Conservation (phyloP, 2,797 vertebrate genomes). For the Caiman crocodilus region DNA sequence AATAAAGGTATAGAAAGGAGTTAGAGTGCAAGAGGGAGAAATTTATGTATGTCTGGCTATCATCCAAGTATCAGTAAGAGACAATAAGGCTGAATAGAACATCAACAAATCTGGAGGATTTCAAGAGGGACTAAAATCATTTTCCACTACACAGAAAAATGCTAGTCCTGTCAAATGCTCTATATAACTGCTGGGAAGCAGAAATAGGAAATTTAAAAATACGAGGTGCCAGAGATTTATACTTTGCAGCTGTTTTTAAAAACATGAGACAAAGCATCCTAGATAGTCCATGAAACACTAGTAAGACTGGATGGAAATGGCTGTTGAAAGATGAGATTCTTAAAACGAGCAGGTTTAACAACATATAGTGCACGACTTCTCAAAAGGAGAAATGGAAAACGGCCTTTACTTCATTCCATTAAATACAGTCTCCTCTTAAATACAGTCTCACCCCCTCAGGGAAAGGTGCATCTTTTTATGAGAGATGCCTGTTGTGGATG, state of each 20-base stretch:
- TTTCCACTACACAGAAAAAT: slow-evolving; percentile 66
- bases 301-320: slow-evolving; percentile 62
- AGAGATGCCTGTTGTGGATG: not conserved
- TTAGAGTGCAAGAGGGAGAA: slow-evolving; percentile 64
- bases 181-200: slow-evolving; percentile 66
- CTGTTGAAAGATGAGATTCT: slow-evolving; percentile 68
- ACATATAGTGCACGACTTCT: slow-evolving; percentile 41
- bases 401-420: slow-evolving; percentile 24
- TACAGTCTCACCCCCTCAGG: not conserved
- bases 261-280: slow-evolving; percentile 61
- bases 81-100: slow-evolving; percentile 75
- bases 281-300: slow-evolving; percentile 64
- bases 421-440: not conserved
- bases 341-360: slow-evolving; percentile 54
- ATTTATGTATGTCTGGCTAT: slow-evolving; percentile 72
- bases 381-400: slow-evolving; percentile 44
- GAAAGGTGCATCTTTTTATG: not conserved
- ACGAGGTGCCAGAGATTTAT: slow-evolving; percentile 76
- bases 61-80: slow-evolving; percentile 76
- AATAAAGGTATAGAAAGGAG: slow-evolving; percentile 56
- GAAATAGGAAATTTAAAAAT: slow-evolving; percentile 74
- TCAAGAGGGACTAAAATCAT: slow-evolving; percentile 72
- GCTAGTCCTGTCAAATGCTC: slow-evolving; percentile 58
- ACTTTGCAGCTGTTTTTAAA: slow-evolving; percentile 71
- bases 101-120: slow-evolving; percentile 77